These are phyloP conservation scores for Luscinia megarhynchos DNA, from an alignment of 2,797 vertebrate genomes.

Conservation along the genomic window DNA sequence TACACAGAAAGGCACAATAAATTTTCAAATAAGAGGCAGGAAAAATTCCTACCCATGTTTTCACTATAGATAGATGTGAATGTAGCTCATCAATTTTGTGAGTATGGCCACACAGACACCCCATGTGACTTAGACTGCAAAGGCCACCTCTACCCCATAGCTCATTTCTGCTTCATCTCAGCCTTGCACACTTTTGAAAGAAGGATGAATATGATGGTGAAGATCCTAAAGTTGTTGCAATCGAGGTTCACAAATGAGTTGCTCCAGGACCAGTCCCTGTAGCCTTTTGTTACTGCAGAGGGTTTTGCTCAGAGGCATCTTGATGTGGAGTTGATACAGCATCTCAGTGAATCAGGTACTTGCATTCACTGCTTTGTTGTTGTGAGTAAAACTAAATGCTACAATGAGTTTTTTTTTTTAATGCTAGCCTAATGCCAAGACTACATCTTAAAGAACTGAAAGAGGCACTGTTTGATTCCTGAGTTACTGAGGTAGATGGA, in stretches of 20 bases:
- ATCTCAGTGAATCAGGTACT: neutral
- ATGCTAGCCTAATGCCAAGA: neutral
- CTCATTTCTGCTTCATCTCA: neutral
- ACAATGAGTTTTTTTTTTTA: neutral
- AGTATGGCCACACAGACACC: fast-evolving
- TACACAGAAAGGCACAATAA: neutral
- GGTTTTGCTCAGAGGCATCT: neutral
- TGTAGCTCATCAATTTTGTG: neutral
- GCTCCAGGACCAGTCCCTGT: neutral
- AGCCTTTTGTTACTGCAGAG: neutral
- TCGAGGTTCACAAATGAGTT: neutral
- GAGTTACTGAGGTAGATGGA: neutral
- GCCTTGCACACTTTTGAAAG: neutral
- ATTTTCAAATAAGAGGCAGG: neutral
- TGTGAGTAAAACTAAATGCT: neutral
- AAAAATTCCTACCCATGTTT: neutral
- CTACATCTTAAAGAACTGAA: neutral
- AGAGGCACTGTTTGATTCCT: neutral
- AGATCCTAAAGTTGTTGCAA: neutral
- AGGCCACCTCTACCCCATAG: neutral
- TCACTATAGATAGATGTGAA: neutral
- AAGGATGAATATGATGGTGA: neutral
- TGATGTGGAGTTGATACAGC: neutral
- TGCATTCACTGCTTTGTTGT: neutral
- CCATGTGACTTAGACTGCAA: neutral